Evolutionary conservation across 2,797 vertebrate genomes (phyloP).

Genomic region (Acridotheres tristis): DNA sequence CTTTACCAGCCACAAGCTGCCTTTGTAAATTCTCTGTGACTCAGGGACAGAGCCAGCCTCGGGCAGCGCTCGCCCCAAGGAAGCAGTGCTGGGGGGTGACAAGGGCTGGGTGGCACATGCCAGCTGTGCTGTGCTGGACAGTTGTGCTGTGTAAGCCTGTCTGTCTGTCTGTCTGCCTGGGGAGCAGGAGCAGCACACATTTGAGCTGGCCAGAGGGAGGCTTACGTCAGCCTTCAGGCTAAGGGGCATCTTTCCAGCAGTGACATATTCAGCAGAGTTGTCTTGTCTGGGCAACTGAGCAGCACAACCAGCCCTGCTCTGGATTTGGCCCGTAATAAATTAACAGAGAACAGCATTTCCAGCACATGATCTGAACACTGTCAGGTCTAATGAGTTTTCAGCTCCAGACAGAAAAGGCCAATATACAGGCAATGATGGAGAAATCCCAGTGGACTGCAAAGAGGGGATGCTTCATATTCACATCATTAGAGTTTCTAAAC

Average conservation of each 20-base stretch:
- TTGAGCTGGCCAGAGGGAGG: not conserved
- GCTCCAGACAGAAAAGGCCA: conserved; percentile 40
- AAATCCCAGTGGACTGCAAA: conserved; percentile 14
- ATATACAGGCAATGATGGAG: conserved; percentile 16
- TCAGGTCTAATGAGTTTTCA: conserved; percentile 42
- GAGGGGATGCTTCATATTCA: conserved; percentile 7
- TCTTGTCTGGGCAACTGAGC: not conserved
- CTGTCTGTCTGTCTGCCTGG: not conserved
- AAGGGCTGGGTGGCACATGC: not conserved
- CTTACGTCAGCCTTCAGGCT: conserved; percentile 5
- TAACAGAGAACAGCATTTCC: conserved; percentile 7
- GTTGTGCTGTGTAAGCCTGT: not conserved
- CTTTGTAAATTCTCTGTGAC: not conserved
- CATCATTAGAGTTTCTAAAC: conserved; percentile 22
- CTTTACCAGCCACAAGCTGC: not conserved
- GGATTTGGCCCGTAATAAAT: conserved; percentile 21
- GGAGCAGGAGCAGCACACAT: not conserved
- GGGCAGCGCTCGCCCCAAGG: rapidly evolving
- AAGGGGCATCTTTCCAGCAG: conserved; percentile 16
- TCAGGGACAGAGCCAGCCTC: not conserved
- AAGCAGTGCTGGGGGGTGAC: not conserved
- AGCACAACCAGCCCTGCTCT: not conserved
- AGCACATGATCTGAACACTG: conserved; percentile 17
- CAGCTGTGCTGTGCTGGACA: too few relatives aligned
- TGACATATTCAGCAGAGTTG: not conserved